Conservation (phyloP, 2,113 vertebrate species). For the Cebus imitator region DNA sequence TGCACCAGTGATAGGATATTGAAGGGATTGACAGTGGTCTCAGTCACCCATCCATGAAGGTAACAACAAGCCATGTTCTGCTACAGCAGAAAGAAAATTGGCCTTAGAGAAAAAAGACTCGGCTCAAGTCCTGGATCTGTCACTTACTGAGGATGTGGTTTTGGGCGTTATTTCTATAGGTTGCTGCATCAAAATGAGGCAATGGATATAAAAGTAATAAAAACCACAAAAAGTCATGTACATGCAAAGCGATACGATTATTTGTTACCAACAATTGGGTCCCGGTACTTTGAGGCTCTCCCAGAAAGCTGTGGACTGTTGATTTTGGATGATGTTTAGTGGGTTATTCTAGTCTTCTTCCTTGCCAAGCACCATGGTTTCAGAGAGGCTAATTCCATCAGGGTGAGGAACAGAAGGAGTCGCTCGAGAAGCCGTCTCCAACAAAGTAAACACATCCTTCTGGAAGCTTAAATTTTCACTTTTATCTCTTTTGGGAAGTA, state of each 20-base stretch:
- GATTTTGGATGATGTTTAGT: background rate
- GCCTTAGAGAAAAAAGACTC: background rate
- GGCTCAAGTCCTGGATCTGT: background rate
- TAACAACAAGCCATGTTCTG: background rate
- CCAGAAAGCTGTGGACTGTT: background rate
- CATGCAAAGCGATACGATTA: background rate
- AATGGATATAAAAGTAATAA: background rate
- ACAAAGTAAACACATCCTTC: background rate
- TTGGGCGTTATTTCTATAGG: background rate
- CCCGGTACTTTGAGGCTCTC: background rate
- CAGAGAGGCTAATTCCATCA: background rate
- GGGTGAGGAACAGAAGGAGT: background rate
- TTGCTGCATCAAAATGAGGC: background rate
- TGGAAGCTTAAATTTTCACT: constrained; percentile 30
- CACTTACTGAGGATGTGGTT: constrained; percentile 23
- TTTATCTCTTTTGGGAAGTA: constrained; percentile 18
- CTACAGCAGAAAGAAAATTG: background rate
- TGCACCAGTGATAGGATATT: background rate
- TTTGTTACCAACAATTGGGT: background rate
- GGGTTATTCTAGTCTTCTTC: background rate
- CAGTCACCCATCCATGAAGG: background rate
- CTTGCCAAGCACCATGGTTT: background rate
- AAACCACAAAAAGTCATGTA: background rate
- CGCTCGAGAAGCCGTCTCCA: background rate
- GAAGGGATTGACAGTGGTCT: background rate